Conservation (phyloP, 2,888 invertebrate genomes). For the Deilephila elpenor region DNA sequence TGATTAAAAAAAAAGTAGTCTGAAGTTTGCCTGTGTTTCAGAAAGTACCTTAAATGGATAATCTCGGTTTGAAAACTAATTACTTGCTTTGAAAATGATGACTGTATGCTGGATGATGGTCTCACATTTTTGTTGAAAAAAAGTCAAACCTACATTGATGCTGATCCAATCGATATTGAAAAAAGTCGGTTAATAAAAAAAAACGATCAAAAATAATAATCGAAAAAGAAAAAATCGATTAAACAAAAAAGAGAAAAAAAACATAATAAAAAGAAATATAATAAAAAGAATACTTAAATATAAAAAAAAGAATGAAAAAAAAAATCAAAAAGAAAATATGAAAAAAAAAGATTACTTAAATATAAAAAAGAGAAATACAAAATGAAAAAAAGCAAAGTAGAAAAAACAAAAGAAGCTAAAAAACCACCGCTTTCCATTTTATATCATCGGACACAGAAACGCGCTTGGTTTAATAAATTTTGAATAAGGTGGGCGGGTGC, state of each 20-base stretch:
- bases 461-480: neutral
- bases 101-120: neutral
- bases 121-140: neutral
- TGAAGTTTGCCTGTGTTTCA: too few relatives aligned
- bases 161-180: neutral
- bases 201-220: neutral
- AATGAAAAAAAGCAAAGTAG: neutral
- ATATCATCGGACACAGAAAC: neutral
- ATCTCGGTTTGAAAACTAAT: too few relatives aligned
- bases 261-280: neutral
- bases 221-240: neutral
- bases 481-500: too few relatives aligned
- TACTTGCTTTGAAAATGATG: neutral
- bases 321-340: neutral
- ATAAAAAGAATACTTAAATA: neutral
- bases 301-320: neutral
- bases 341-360: neutral
- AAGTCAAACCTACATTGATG: neutral
- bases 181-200: neutral
- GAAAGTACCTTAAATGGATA: too few relatives aligned
- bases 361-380: neutral
- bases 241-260: neutral
- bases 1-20: too few relatives aligned
- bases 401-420: neutral
- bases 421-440: neutral